Percentiles rank a stretch among this genome's conserved stretches.
These are phyloP conservation scores for Hippasteria phrygiana DNA, from an alignment of 53 echinoderm and acorn worm species.

Conservation along the genomic window DNA sequence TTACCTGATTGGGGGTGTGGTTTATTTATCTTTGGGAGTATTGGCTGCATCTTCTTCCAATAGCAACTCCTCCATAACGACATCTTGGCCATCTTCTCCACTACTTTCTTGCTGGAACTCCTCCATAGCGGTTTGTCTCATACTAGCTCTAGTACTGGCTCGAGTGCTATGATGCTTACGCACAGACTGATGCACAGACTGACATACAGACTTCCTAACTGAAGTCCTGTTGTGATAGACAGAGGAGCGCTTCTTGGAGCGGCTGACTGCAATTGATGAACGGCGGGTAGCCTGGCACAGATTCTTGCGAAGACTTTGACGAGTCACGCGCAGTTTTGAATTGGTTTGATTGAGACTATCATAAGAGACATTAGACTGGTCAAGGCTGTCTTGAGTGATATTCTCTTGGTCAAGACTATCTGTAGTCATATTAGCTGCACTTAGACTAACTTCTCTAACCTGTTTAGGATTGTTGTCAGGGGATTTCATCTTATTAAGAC, in stretches of 20 bases:
- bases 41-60: slow-evolving; percentile 1
- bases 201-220: slow-evolving; percentile 45
- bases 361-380: slow-evolving; percentile 3
- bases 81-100: not conserved
- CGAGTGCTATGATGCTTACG: slow-evolving; percentile 4
- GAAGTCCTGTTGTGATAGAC: slow-evolving; percentile 41
- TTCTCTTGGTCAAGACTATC: slow-evolving; percentile 47
- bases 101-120: not conserved
- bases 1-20: slow-evolving; percentile 37
- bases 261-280: slow-evolving; percentile 33
- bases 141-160: slow-evolving; percentile 30
- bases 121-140: slow-evolving; percentile 4
- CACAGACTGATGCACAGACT: not conserved
- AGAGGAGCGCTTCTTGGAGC: slow-evolving; percentile 62
- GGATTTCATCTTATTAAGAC: slow-evolving; percentile 10
- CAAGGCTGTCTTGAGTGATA: slow-evolving; percentile 8
- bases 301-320: slow-evolving; percentile 34
- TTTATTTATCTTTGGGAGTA: not conserved
- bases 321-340: not conserved
- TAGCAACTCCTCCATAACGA: not conserved
- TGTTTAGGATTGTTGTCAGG: not conserved
- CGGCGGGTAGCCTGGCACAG: slow-evolving; percentile 34
- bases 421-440: slow-evolving; percentile 16
- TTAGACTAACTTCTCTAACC: not conserved
- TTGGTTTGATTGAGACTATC: slow-evolving; percentile 43